Evolutionary conservation across 2,797 vertebrate species (phyloP), one percentile per base, ranked within the genome.

Genomic region (Poecile montanus): DNA sequence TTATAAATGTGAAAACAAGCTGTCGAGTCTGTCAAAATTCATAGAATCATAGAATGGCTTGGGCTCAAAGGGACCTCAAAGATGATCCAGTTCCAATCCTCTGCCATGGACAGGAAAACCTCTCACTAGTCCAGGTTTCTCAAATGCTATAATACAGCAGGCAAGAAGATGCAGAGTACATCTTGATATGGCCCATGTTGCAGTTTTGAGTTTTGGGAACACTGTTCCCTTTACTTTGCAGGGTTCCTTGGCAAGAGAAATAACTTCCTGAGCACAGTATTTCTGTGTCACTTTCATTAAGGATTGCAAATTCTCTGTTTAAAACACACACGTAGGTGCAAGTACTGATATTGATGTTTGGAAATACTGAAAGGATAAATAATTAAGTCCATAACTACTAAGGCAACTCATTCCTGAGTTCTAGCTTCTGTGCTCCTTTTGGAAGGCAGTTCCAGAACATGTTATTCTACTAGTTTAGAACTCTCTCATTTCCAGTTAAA

Each of bases 401-500:
- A 40, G n/a, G 40, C 8, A n/a, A 45, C 11, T 48, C 25, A 36
- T 29, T 66, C 21, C 19, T 42, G 13, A 72, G 10, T 72, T 84
- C 22, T 54, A 45, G 29, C 16, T 86, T 89, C 56, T 53, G 21
- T 66, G 18, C 11, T 79, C 8, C 48, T 86, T 58, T 79, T 57
- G 45, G 34, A 91, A 85, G 48, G 45, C 25, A 66, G 36, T 40
- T 91, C 38, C 74, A 95, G 72, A 87, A 89, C 12, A 57, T 0
- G 1, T 63, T 87, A 73, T 79, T 85, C 38, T 57, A 32, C 53
- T 40, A 45, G n/a, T 60, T 92, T 62, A 60, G 32, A 89, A 53
- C 8, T 56, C 36, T 66, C 74, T 87, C 32, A 50, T 85, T 93
- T 91, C 53, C 61, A 83, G 48, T 18, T 76, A 83, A 93, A 89